Conservation (phyloP, 2,888 invertebrate species). For the Dasypogon diadema region DNA sequence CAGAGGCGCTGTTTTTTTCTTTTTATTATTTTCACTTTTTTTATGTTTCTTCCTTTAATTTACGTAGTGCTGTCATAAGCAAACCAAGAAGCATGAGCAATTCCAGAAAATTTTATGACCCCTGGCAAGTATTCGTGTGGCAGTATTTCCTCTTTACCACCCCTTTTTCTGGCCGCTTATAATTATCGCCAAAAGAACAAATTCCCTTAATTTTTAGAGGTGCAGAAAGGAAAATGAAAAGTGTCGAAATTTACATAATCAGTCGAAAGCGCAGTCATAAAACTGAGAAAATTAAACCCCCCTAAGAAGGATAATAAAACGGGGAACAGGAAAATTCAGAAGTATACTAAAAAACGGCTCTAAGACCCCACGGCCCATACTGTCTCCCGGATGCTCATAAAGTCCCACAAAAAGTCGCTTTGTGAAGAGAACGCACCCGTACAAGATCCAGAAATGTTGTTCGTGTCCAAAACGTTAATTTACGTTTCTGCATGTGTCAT, state of each 20-base stretch:
- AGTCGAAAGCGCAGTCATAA: conserved; percentile 14
- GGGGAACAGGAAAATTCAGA: not conserved
- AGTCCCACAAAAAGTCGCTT: not conserved
- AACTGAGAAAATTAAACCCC: conserved; percentile 22
- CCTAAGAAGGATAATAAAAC: conserved; percentile 14
- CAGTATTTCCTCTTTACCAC: no score
- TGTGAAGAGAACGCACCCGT: not conserved
- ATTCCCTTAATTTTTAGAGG: conserved; percentile 19
- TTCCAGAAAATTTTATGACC: no score
- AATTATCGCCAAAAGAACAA: not conserved
- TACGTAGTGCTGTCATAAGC: no score
- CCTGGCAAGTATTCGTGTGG: no score
- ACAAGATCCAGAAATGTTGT: conserved; percentile 5
- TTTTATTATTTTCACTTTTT: no score
- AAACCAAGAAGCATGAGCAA: no score
- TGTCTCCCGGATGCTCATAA: not conserved
- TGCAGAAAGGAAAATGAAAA: conserved; percentile 17
- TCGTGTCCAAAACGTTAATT: conserved; percentile 40
- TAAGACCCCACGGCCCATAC: not conserved
- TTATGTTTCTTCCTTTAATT: no score
- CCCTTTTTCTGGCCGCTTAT: no score
- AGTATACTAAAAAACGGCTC: not conserved
- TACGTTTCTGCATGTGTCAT: conserved; percentile 29
- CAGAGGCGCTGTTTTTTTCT: no score
- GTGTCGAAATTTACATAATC: conserved; percentile 16